These are phyloP conservation scores for Drosophila varians DNA, from an alignment of 1,140 invertebrate species.

Conservation along the genomic window DNA sequence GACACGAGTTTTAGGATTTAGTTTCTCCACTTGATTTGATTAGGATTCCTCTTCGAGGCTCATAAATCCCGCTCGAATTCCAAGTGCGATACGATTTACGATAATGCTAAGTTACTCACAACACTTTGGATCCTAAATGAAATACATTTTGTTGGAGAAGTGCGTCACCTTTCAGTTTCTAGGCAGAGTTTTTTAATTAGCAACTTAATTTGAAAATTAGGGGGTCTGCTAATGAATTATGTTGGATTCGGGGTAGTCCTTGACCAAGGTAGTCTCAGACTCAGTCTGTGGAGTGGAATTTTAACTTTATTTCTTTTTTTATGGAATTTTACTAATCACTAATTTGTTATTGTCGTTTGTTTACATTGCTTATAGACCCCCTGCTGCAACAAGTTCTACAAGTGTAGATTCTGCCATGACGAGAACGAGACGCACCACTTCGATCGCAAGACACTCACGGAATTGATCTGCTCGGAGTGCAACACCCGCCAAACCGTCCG, in stretches of 20 bases:
- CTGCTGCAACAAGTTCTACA: conserved; percentile 94
- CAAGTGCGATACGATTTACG: conserved; percentile 55
- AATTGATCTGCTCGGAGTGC: conserved; percentile 92
- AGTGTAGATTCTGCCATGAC: conserved; percentile 95
- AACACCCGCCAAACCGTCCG: conserved; percentile 92
- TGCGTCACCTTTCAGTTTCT: conserved; percentile 27
- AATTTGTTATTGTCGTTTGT: conserved; percentile 7
- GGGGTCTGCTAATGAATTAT: conserved; percentile 33
- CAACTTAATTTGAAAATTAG: conserved; percentile 34
- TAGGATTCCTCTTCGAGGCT: conserved; percentile 38
- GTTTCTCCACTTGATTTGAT: conserved; percentile 50
- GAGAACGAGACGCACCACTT: conserved; percentile 92
- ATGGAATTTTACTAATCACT: not conserved
- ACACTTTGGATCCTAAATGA: no score
- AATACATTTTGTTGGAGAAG: conserved; percentile 1
- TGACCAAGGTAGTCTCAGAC: conserved; percentile 3
- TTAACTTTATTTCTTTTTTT: not conserved
- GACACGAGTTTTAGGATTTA: conserved; percentile 15
- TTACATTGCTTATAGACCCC: conserved; percentile 87
- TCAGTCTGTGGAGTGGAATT: not conserved
- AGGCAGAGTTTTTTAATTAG: conserved; percentile 42
- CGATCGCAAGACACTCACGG: conserved; percentile 91
- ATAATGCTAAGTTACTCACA: conserved; percentile 34
- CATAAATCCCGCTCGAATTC: conserved; percentile 3
- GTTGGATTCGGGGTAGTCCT: conserved; percentile 23